phyloP scores from a whole-genome alignment of 2,113 vertebrate species.

The Marmota flaviventris region DNA sequence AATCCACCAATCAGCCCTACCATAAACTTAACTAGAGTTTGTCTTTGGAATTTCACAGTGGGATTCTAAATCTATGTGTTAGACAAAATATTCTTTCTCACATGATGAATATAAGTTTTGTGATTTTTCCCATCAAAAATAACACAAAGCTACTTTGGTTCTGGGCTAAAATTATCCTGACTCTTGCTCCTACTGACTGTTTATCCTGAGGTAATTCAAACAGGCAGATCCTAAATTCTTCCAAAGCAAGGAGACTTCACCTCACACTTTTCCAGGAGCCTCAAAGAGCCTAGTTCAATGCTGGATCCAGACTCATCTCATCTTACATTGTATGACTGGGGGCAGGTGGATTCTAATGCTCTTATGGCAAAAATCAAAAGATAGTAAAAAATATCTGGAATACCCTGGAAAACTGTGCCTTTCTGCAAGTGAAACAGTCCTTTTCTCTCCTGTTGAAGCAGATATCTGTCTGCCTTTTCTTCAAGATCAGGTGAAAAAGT shows the following conservation, averaged over 20 bases:
- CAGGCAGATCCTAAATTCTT: slow-evolving; percentile 37
- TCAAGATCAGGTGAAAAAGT: slow-evolving; percentile 17
- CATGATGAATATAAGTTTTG: slow-evolving; percentile 36
- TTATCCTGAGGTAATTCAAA: slow-evolving; percentile 59
- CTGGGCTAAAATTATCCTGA: slow-evolving; percentile 54
- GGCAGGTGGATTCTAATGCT: neutral
- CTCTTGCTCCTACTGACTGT: neutral
- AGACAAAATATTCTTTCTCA: slow-evolving; percentile 56
- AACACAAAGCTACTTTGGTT: slow-evolving; percentile 41
- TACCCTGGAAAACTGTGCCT: slow-evolving; percentile 27
- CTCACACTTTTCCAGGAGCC: neutral
- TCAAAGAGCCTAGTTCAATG: slow-evolving; percentile 10
- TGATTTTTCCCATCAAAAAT: slow-evolving; percentile 52
- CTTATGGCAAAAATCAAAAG: slow-evolving; percentile 51
- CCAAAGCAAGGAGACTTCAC: neutral
- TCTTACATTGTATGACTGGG: neutral
- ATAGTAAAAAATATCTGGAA: slow-evolving; percentile 40
- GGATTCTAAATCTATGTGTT: slow-evolving; percentile 36
- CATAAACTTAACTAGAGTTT: slow-evolving; percentile 40
- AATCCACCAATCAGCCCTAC: slow-evolving; percentile 50
- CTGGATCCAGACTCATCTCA: neutral
- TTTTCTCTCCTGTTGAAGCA: neutral
- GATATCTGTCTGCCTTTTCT: neutral
- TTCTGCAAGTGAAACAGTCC: neutral
- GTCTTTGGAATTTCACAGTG: slow-evolving; percentile 41